Base-by-base conservation (phyloP, 2,797 vertebrate species). In the Enoplosus armatus region DNA sequence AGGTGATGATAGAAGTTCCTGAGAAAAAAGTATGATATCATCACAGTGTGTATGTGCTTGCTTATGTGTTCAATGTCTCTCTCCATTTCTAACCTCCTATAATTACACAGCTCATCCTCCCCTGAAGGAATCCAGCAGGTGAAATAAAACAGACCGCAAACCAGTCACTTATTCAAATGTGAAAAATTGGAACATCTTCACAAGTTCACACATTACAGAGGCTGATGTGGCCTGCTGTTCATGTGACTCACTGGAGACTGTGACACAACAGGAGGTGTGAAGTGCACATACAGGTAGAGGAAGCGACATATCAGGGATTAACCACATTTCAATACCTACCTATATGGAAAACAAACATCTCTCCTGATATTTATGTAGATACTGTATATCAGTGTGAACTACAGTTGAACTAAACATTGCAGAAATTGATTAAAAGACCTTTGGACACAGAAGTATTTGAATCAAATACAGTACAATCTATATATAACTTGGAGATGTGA, bases 21-120 rank as follows among this genome's bases (percentile, higher is more conserved):
- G 12, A 18, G 27, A 64, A 63, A 87, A 69, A 69, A 47, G 27
- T 2, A 18, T 85, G 70, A 85, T 60, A 62, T 80, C 79, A 79
- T 78, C 27, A 4, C 41, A 43, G 37, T 18, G 7, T 75, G 74
- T 31, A 35, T 67, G 73, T 72, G 26, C 8, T 0, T 45, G 59
- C 54, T n/a, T 48, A 12, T 67, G 41, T 18, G 54, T 77, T 78
- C 69, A 47, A 72, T 62, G 61, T 72, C 48, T 72, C 58, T 74
- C 70, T 60, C 41, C 56, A 51, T 68, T 68, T 83, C 60, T 35
- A 75, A 39, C 54, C 41, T 41, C 74, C 82, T 50, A 41, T 90
- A 85, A 89, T 90, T 83, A 90, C 29, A 83, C 50, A 75, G 73
- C 33, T 86, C 73, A 70, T 60, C 66, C 15, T 80, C 2, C 63